Conservation (phyloP, 2,888 invertebrate species). For the Parascotia fuliginaria region DNA sequence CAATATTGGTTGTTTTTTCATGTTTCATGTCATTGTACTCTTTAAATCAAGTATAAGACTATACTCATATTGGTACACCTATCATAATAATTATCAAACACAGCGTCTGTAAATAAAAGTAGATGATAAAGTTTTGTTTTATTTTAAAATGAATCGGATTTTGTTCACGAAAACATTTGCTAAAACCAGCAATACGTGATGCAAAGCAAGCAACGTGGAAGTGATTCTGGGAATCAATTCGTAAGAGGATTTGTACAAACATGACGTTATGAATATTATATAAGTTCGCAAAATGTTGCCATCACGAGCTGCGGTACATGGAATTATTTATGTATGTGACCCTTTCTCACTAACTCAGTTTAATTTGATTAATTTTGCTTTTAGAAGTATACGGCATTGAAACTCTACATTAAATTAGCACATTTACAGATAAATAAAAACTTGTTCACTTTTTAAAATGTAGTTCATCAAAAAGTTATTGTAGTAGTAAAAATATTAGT, state of each 20-base stretch:
- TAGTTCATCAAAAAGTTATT: no score
- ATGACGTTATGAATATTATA: slow-evolving; percentile 27
- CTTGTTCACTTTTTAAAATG: no score
- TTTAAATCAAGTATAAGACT: neutral
- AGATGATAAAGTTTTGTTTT: neutral
- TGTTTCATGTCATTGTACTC: neutral
- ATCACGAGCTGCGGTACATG: neutral
- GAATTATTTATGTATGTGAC: slow-evolving; percentile 10
- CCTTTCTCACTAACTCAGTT: neutral
- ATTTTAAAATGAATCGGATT: neutral
- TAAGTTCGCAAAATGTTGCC: slow-evolving; percentile 9
- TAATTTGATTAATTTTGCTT: neutral
- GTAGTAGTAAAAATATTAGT: no score
- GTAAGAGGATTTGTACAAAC: slow-evolving; percentile 26
- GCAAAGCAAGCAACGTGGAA: slow-evolving; percentile 14
- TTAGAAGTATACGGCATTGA: neutral
- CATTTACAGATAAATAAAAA: no score
- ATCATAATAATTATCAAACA: neutral
- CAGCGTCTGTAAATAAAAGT: neutral
- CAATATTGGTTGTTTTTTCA: slow-evolving; percentile 4
- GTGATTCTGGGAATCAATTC: slow-evolving; percentile 18
- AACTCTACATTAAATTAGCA: no score
- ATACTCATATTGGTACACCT: no score
- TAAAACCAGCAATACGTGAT: slow-evolving; percentile 6
- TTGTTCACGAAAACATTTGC: slow-evolving; percentile 6